These are phyloP conservation scores for Diachasma alloeum DNA, from an alignment of 1,140 invertebrate species.

Conservation along the genomic window DNA sequence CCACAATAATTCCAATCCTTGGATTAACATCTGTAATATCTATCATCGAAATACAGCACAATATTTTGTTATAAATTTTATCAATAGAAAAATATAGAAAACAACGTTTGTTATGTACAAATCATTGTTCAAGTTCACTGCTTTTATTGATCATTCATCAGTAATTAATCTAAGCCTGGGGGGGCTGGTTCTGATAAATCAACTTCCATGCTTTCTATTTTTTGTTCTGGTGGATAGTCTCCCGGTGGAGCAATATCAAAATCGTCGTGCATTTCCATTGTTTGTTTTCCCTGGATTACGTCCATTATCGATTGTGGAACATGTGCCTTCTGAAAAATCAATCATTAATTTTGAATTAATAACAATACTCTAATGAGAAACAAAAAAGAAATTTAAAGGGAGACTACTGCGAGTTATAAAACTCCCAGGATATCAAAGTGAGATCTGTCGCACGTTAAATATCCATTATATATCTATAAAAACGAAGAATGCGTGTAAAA, in stretches of 20 bases:
- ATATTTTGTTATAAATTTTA: not conserved
- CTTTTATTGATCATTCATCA: not conserved
- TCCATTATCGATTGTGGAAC: conserved; percentile 69
- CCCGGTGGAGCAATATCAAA: conserved; percentile 59
- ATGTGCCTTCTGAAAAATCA: conserved; percentile 62
- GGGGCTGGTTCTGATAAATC: conserved; percentile 61
- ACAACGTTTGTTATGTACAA: not conserved
- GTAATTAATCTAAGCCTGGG: conserved; percentile 57
- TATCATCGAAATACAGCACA: not conserved
- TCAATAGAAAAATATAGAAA: conserved; percentile 4
- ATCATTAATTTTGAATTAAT: conserved; percentile 14
- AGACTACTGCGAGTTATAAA: no score
- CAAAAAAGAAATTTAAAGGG: not conserved
- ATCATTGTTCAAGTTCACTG: not conserved
- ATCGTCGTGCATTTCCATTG: conserved; percentile 55
- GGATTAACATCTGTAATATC: not conserved
- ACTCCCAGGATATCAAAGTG: no score
- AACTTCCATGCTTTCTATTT: conserved; percentile 51
- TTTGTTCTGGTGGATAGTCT: conserved; percentile 55
- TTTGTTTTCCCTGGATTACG: conserved; percentile 59
- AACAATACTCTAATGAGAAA: no score
- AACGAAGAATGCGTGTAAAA: no score
- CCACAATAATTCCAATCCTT: not conserved
- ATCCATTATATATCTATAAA: no score
- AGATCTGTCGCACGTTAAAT: no score